Percentiles rank a stretch among this genome's conserved stretches.
Evolutionary conservation across 2,888 invertebrate genomes (phyloP).

Genomic region (Phyto melanocephala): DNA sequence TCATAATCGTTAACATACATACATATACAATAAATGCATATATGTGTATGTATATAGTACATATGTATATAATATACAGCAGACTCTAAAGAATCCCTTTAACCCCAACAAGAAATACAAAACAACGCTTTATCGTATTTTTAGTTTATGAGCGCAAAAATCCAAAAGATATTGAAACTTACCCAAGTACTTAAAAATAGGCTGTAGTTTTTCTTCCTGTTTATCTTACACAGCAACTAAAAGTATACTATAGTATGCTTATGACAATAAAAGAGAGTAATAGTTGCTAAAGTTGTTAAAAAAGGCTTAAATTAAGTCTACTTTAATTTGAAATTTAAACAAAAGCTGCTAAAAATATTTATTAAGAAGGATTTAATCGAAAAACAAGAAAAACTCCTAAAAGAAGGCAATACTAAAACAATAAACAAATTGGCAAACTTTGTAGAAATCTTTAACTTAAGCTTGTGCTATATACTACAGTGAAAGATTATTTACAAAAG

Average conservation of each 20-base stretch:
- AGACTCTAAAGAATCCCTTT: not conserved
- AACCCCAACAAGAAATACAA: not conserved
- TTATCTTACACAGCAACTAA: not conserved
- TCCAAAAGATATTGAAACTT: slow-evolving; percentile 17
- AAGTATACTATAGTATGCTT: not conserved
- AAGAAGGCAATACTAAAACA: slow-evolving; percentile 30
- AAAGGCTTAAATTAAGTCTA: not conserved
- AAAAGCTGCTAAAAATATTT: not conserved
- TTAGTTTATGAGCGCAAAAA: slow-evolving; percentile 10
- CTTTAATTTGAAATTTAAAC: not conserved
- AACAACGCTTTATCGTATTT: not conserved
- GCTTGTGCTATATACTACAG: too few species aligned
- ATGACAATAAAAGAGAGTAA: not conserved
- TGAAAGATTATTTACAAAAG: too few species aligned
- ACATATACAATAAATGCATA: slow-evolving; percentile 16
- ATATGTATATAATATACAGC: not conserved
- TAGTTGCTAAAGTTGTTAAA: not conserved
- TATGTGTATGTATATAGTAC: not conserved
- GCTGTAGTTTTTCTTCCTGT: slow-evolving; percentile 5
- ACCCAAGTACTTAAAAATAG: slow-evolving; percentile 35
- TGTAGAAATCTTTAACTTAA: too few species aligned
- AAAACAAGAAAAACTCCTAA: not conserved
- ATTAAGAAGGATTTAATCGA: not conserved
- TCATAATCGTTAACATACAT: slow-evolving; percentile 48
- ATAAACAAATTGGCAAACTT: too few species aligned